Evolutionary conservation across 2,113 vertebrate species (phyloP).

Genomic region (Malaclemys terrapin): DNA sequence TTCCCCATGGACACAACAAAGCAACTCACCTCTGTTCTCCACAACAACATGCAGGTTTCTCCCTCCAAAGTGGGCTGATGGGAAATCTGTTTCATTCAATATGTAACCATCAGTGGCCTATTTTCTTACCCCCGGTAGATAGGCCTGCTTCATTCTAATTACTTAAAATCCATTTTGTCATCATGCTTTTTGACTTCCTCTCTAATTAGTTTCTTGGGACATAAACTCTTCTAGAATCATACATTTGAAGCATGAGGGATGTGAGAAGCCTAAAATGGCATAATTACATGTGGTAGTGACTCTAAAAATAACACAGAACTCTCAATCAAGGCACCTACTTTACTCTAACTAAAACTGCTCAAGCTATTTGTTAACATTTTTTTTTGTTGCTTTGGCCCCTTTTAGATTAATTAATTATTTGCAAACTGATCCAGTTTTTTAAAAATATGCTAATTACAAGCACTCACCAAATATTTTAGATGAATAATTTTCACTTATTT

Average conservation of each 20-base stretch:
- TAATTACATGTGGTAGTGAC: background rate
- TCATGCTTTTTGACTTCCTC: background rate
- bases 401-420: background rate
- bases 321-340: background rate
- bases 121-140: constrained; percentile 20
- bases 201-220: background rate
- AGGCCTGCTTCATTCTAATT: constrained; percentile 16
- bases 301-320: background rate
- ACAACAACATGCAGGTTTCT: constrained; percentile 35
- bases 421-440: background rate
- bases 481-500: background rate
- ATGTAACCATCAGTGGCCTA: background rate
- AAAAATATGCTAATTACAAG: background rate
- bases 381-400: background rate
- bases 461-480: background rate
- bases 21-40: constrained; percentile 37
- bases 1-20: constrained; percentile 81
- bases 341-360: background rate
- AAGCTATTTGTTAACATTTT: background rate
- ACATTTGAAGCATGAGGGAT: background rate
- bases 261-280: background rate
- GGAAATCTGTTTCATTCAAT: constrained; percentile 38
- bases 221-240: background rate
- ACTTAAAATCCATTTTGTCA: constrained; percentile 9
- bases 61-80: constrained; percentile 53